Conservation (phyloP, 2,113 vertebrate species). For the Elephas maximus region DNA sequence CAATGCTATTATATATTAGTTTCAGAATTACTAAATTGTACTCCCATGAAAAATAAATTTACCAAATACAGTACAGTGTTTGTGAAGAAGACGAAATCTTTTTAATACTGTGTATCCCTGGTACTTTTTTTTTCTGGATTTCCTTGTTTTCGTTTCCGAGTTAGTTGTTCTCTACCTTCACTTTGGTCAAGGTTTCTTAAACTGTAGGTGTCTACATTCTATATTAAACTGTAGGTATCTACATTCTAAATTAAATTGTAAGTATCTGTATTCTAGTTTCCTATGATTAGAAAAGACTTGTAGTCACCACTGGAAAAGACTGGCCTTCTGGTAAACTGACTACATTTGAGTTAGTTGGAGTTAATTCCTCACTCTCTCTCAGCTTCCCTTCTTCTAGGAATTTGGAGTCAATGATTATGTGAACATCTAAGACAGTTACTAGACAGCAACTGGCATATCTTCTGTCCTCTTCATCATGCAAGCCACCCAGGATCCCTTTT, state of each 20-base stretch:
- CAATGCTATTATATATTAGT: background rate
- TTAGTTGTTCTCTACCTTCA: slow-evolving; percentile 18
- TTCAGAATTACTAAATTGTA: background rate
- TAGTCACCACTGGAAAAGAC: slow-evolving; percentile 5
- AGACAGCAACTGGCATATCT: background rate
- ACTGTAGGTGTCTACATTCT: background rate
- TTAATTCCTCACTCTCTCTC: background rate
- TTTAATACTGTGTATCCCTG: background rate
- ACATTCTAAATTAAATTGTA: background rate
- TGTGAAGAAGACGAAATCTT: slow-evolving; percentile 30
- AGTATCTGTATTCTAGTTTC: background rate
- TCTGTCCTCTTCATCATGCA: background rate
- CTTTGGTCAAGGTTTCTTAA: slow-evolving; percentile 37
- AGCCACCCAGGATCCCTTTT: background rate
- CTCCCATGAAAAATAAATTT: background rate
- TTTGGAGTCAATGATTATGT: background rate
- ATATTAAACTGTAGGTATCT: background rate
- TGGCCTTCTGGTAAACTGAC: background rate
- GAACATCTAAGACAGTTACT: background rate
- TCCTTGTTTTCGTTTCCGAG: background rate
- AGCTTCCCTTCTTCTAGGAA: background rate
- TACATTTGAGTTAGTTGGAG: background rate
- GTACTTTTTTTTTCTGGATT: background rate
- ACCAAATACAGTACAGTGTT: background rate
- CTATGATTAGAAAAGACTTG: background rate